These are phyloP conservation scores for Hypanus sabinus DNA, from an alignment of 2,113 vertebrate species.

Conservation along the genomic window DNA sequence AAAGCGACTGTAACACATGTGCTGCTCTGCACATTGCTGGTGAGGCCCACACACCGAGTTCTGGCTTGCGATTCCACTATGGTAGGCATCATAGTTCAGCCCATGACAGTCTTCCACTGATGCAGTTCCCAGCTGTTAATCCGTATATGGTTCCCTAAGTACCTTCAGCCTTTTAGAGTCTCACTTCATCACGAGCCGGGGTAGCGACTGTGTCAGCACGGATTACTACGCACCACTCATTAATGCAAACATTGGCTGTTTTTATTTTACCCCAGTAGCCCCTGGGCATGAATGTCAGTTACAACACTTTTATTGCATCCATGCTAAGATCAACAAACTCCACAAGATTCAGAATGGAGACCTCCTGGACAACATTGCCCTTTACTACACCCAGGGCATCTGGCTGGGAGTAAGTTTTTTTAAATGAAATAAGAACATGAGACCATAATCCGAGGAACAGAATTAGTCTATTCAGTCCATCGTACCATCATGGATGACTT, in stretches of 20 bases:
- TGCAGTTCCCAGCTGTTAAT: constrained; percentile 16
- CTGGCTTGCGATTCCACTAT: not conserved
- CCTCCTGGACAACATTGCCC: not conserved
- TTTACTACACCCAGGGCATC: not conserved
- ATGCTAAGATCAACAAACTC: not conserved
- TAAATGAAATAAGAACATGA: not conserved
- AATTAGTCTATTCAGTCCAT: too few relatives aligned
- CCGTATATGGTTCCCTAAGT: constrained; percentile 1
- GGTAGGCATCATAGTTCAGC: not conserved
- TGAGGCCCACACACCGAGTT: not conserved
- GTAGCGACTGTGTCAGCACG: not conserved
- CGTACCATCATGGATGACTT: too few relatives aligned
- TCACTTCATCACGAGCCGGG: not conserved
- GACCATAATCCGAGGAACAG: too few relatives aligned
- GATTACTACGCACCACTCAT: constrained; percentile 5
- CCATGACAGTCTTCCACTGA: not conserved
- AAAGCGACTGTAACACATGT: not conserved
- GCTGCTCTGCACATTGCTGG: not conserved
- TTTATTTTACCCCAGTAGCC: not conserved
- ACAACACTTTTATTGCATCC: not conserved
- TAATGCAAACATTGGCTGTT: constrained; percentile 11
- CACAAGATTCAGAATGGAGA: not conserved
- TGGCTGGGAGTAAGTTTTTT: not conserved
- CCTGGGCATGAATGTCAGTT: not conserved
- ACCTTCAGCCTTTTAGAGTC: not conserved